phyloP scores from a whole-genome alignment of 2,888 invertebrate species.

The Arctia plantaginis region DNA sequence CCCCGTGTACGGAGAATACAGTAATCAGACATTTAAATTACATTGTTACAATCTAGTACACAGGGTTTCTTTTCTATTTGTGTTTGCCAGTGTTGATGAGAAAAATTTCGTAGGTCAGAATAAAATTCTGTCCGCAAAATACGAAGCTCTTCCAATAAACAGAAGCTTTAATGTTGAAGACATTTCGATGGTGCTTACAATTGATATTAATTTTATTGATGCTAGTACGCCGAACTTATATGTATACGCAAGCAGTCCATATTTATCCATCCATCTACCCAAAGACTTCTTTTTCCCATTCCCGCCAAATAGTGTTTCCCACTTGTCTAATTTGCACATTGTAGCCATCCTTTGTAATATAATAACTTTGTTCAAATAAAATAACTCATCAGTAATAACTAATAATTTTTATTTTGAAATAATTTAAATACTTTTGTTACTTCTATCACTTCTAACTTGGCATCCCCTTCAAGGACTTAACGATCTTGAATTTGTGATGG shows the following conservation, averaged over 20 bases:
- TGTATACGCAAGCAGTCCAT: conserved; percentile 86
- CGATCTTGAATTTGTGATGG: conserved; percentile 70
- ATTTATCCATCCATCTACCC: conserved; percentile 89
- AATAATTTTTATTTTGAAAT: conserved; percentile 84
- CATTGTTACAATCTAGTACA: conserved; percentile 71
- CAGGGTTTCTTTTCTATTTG: conserved; percentile 65
- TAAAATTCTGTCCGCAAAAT: conserved; percentile 65
- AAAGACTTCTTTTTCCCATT: conserved; percentile 92
- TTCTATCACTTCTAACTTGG: conserved; percentile 82
- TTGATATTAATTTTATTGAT: conserved; percentile 75
- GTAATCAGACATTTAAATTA: conserved; percentile 60
- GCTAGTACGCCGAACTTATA: conserved; percentile 64
- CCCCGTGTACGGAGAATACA: conserved; percentile 62
- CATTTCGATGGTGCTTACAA: conserved; percentile 65
- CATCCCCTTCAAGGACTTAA: conserved; percentile 75
- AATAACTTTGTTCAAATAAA: conserved; percentile 71
- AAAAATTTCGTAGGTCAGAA: conserved; percentile 51
- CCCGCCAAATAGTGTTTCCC: conserved; percentile 62
- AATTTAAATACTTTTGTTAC: conserved; percentile 84
- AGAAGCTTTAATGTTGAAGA: conserved; percentile 65
- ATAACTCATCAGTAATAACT: conserved; percentile 75
- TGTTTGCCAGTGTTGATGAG: conserved; percentile 63
- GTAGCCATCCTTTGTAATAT: conserved; percentile 45
- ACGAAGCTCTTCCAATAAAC: conserved; percentile 57
- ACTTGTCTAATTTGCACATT: conserved; percentile 34